A percentile compares a stretch with the other conserved stretches of the same genome.
Conservation (phyloP, 2,113 vertebrate species). For the Phalacrocorax brasilianus region DNA sequence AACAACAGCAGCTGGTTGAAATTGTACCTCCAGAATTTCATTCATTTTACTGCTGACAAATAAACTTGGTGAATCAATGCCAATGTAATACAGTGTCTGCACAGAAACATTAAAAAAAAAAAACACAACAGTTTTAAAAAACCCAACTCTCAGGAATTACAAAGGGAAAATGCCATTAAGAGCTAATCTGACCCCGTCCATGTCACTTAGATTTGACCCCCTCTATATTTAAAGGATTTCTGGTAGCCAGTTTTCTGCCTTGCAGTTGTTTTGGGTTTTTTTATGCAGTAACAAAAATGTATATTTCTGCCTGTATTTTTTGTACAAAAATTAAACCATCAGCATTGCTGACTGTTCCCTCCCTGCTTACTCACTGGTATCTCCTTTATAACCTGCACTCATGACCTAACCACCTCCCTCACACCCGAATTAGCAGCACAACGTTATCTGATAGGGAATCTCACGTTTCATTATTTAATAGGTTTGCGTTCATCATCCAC, state of each 20-base stretch:
- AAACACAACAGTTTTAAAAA: background rate
- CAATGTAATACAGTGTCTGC: constrained; percentile 6
- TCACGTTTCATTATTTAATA: constrained; percentile 22
- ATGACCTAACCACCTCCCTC: background rate
- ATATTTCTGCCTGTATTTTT: background rate
- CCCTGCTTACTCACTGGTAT: background rate
- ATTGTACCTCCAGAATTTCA: constrained; percentile 50
- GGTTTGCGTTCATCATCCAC: constrained; percentile 2
- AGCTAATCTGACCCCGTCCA: background rate
- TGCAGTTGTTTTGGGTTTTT: background rate
- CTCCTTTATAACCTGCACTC: background rate
- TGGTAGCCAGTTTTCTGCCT: background rate
- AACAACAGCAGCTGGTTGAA: constrained; percentile 58
- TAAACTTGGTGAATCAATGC: constrained; percentile 57
- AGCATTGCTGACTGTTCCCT: fast-evolving
- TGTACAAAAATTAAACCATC: background rate
- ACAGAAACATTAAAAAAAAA: background rate
- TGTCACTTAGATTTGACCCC: background rate
- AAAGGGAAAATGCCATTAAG: background rate
- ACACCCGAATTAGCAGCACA: constrained; percentile 26
- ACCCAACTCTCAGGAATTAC: background rate
- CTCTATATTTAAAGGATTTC: background rate
- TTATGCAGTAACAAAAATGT: background rate
- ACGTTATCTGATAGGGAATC: constrained; percentile 22
- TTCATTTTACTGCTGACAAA: constrained; percentile 61